phyloP scores from a whole-genome alignment of 2,797 vertebrate genomes.

The Novumbra hubbsi region DNA sequence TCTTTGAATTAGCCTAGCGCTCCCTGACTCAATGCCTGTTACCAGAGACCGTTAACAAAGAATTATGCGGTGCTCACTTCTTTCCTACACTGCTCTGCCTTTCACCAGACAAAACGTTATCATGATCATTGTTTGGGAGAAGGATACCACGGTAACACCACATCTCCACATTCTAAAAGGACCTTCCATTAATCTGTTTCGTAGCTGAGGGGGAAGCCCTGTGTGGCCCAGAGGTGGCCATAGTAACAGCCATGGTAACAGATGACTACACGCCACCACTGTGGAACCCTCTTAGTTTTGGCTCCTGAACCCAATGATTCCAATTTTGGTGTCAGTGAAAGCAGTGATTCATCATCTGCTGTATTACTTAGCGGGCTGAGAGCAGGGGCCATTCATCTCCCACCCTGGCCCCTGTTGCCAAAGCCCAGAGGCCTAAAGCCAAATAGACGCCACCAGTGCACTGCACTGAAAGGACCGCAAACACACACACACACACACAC shows the following conservation, averaged over 20 bases:
- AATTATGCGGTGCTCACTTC: too few species aligned
- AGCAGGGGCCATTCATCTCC: slow-evolving; percentile 74
- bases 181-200: slow-evolving; percentile 61
- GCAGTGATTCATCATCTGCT: slow-evolving; percentile 70
- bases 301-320: slow-evolving; percentile 68
- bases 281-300: slow-evolving; percentile 51
- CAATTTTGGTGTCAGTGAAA: slow-evolving; percentile 73
- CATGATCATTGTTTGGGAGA: slow-evolving; percentile 27
- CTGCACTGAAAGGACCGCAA: slow-evolving; percentile 14
- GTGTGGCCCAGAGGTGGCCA: slow-evolving; percentile 57
- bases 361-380: slow-evolving; percentile 73
- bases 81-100: too few species aligned
- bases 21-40: neutral
- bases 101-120: neutral
- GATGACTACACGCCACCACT: slow-evolving; percentile 58
- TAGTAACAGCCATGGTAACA: slow-evolving; percentile 71
- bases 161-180: slow-evolving; percentile 44
- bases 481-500: slow-evolving; percentile 2
- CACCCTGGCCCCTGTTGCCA: slow-evolving; percentile 54
- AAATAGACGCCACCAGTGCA: slow-evolving; percentile 51
- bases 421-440: slow-evolving; percentile 49
- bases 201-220: slow-evolving; percentile 59
- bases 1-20: neutral
- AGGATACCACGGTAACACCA: slow-evolving; percentile 35
- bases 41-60: neutral